Base-by-base conservation (phyloP, 2,113 vertebrate genomes). In the Pristiophorus japonicus region DNA sequence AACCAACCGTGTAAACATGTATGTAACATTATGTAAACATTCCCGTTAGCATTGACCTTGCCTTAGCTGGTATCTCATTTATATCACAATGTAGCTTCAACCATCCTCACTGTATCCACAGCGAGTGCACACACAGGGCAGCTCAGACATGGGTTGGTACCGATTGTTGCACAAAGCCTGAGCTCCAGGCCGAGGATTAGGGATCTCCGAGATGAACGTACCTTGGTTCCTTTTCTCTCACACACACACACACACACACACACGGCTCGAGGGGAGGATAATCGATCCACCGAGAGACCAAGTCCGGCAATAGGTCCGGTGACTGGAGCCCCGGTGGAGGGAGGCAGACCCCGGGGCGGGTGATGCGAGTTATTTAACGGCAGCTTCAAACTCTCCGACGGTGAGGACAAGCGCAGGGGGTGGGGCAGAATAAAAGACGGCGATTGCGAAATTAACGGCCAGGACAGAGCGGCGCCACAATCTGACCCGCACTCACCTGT, bases 401-500 rank as follows among this genome's bases (percentile, higher is more conserved):
- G 12, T 38, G 34, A n/a, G 34, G 38, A n/a, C 12, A 38, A 30
- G 34, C 73, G 30, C 30, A n/a, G 2, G 30, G 73, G 51, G 51
- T 51, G 27, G n/a, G 75, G 75, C n/a, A 18, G 38, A 42, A 45
- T 27, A 42, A 20, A 81, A 42, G 78, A 18, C 78, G 38, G 20
- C 18, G 12, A 81, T 16, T 27, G 85, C 2, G 45, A 34, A 12
- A 22, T 55, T 47, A 88, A 55, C 45, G 96, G 97, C 93, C 27
- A 88, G 94, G 96, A 91, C 96, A 96, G 96, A 96, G 96, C 95
- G 96, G 96, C 96, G 96, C 73, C 90, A 65, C n/a, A 16, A 34
- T 55, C 95, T 95, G 95, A 42, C 1, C n/a, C 10, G 5, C 2
- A 42, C n/a, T 67, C 65, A 94, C 92, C 92, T 94, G 92, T 47